Conservation (phyloP, 2,888 invertebrate genomes). For the Pyralis farinalis region DNA sequence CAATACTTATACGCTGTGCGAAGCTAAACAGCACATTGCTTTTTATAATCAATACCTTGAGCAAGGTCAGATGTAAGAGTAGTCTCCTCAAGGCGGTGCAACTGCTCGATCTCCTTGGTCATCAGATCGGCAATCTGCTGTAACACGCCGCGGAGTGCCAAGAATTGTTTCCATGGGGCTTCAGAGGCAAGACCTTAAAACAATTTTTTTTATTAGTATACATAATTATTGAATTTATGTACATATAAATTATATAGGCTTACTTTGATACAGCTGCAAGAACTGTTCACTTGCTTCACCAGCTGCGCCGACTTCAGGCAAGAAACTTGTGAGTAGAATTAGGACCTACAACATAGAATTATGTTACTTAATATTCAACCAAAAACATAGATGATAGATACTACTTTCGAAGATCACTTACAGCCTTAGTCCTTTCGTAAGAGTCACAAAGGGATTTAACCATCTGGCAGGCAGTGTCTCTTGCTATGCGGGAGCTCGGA, state of each 20-base stretch:
- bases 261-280: constrained; percentile 90
- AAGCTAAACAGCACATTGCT: no score
- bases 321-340: constrained; percentile 92
- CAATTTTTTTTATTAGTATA: neutral
- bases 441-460: constrained; percentile 89
- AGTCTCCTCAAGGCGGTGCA: constrained; percentile 94
- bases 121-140: constrained; percentile 92
- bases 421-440: constrained; percentile 72
- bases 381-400: no score
- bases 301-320: constrained; percentile 91
- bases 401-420: no score
- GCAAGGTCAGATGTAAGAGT: constrained; percentile 96
- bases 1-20: no score
- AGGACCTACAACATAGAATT: constrained; percentile 83
- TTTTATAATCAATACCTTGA: constrained; percentile 87
- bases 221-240: neutral
- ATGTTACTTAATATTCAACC: no score
- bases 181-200: constrained; percentile 85
- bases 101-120: constrained; percentile 92
- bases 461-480: constrained; percentile 94
- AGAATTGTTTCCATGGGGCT: constrained; percentile 95
- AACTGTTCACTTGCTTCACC: constrained; percentile 97
- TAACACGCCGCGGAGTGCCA: constrained; percentile 93
- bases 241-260: constrained; percentile 20
- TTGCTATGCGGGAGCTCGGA: constrained; percentile 92